Base-by-base conservation (phyloP, 2,113 vertebrate species). In the Podilymbus podiceps region DNA sequence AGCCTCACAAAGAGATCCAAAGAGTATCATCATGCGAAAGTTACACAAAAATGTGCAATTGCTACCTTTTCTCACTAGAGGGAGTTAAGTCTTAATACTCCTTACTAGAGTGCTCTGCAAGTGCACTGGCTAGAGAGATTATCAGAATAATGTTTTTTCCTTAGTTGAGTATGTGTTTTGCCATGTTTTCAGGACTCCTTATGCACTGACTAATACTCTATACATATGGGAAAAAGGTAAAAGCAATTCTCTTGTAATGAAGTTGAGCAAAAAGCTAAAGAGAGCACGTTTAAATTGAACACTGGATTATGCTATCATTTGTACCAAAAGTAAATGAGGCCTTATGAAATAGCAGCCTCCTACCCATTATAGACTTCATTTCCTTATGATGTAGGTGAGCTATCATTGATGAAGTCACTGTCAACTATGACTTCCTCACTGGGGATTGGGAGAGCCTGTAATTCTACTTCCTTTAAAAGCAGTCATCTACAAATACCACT, bases 11-110 rank as follows among this genome's bases (percentile, higher is more conserved):
- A 85, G 3, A 81, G 80, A 46, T 49, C 21, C 19, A 20, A 68
- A 20, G 38, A 69, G 3, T 10, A 38, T 16, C 2, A 18, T 2
- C 2, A 30, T 11, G 7, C 28, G 53, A 56, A 33, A 64, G 12
- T 17, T 66, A 22, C 38, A 38, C 23, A 55, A 56, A 40, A 93
- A 69, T 19, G 13, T 91, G 77, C 35, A 78, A 55, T 93, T 92
- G 23, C 80, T 64, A 20, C 10, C 17, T 89, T 78, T 80, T 40
- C 38, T 85, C 96, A 85, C 92, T 93, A 95, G 95, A 95, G 95
- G 93, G 85, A 30, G 49, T 8, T 86, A 93, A 90, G 62, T 89
- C 63, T 97, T 95, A 95, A 72, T 89, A 30, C 85, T 81, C 85
- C 52, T 38, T 33, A 13, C 20, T 22, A 44, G 56, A 67, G 35